Evolutionary conservation across 2,797 vertebrate genomes (phyloP).

Genomic region (Morelia viridis): DNA sequence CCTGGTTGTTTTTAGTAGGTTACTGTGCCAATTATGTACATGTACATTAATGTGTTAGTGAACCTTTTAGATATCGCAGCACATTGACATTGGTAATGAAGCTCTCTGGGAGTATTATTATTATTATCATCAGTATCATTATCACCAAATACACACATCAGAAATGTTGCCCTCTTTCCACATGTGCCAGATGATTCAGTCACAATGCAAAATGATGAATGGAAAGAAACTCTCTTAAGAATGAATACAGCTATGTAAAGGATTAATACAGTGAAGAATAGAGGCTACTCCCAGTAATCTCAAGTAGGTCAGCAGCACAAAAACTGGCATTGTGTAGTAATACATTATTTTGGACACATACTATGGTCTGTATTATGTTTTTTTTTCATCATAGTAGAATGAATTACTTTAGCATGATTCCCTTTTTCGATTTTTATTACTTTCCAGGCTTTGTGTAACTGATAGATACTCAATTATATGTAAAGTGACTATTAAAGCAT

Average conservation of each 20-base stretch:
- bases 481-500: constrained; percentile 72
- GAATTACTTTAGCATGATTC: constrained; percentile 45
- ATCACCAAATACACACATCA: background rate
- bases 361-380: background rate
- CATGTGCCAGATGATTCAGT: constrained; percentile 1
- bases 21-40: background rate
- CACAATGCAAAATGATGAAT: constrained; percentile 30
- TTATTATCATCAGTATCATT: background rate
- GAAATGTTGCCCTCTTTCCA: background rate
- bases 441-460: constrained; percentile 65
- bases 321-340: constrained; percentile 28
- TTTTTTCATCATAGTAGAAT: background rate
- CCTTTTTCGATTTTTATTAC: constrained; percentile 54
- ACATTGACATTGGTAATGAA: background rate
- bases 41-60: background rate
- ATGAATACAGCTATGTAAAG: constrained; percentile 14
- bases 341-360: constrained; percentile 28
- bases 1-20: background rate
- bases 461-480: constrained; percentile 74
- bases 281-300: constrained; percentile 26
- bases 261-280: constrained; percentile 35
- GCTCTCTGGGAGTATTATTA: background rate
- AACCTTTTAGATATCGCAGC: background rate
- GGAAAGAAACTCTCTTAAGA: constrained; percentile 36
- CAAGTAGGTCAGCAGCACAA: constrained; percentile 42